These are phyloP conservation scores for Panagrolaimus sp. DNA, from an alignment of 1,140 invertebrate genomes.

Conservation along the genomic window DNA sequence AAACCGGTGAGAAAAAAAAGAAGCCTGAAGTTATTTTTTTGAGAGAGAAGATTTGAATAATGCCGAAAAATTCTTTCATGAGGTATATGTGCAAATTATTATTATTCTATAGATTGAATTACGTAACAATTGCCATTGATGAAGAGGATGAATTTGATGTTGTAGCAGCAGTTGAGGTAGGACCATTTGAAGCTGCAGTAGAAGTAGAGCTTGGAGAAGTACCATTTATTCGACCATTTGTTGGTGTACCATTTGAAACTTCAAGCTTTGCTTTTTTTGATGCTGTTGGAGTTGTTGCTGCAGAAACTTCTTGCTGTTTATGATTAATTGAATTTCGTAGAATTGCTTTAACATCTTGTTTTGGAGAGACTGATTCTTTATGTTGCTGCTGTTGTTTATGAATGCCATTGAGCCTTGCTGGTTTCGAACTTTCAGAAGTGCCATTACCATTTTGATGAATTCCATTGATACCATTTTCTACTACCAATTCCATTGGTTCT, in stretches of 20 bases:
- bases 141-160: background rate
- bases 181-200: background rate
- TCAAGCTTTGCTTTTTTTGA: background rate
- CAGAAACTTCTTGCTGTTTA: background rate
- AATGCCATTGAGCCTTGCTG: background rate
- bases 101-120: background rate
- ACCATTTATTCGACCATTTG: background rate
- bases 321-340: constrained; percentile 1
- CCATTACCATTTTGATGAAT: constrained; percentile 4
- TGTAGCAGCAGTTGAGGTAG: too few species aligned
- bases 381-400: background rate
- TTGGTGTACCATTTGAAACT: background rate
- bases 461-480: background rate
- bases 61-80: too few species aligned
- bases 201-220: background rate
- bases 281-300: background rate
- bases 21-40: too few species aligned
- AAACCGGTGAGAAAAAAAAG: too few species aligned
- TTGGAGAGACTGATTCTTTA: background rate
- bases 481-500: background rate
- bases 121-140: constrained; percentile 8
- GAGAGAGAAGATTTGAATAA: too few species aligned
- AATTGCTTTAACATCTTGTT: background rate
- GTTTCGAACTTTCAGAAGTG: background rate
- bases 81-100: too few species aligned